These are phyloP conservation scores for Phyllotreta cruciferae DNA, from an alignment of 2,888 invertebrate genomes.

Conservation along the genomic window DNA sequence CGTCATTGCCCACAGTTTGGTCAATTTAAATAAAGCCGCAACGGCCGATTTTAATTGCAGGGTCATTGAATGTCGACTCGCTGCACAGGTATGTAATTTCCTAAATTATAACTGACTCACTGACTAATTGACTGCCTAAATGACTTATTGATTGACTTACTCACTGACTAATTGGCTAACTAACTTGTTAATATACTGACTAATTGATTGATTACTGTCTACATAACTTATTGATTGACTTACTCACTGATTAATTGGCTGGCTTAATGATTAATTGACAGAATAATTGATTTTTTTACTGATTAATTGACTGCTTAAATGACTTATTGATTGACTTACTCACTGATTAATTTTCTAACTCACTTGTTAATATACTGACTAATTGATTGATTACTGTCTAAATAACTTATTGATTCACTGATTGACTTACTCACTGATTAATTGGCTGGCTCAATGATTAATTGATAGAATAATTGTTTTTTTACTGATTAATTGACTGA, in stretches of 20 bases:
- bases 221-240: neutral
- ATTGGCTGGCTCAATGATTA: too few species aligned
- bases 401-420: neutral
- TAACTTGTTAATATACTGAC: too few species aligned
- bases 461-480: neutral
- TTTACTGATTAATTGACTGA: too few species aligned
- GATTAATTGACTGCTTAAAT: too few species aligned
- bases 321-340: too few species aligned
- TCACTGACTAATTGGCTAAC: too few species aligned
- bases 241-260: too few species aligned
- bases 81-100: conserved; percentile 72
- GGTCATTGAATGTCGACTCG: conserved; percentile 93
- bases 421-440: too few species aligned
- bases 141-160: neutral
- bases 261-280: too few species aligned
- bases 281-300: neutral
- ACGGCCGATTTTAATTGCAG: conserved; percentile 89
- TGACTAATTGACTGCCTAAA: neutral
- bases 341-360: too few species aligned
- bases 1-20: conserved; percentile 91
- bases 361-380: too few species aligned
- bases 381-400: too few species aligned
- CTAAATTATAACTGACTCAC: neutral
- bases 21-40: conserved; percentile 92
- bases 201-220: neutral